phyloP scores from a whole-genome alignment of 2,888 invertebrate genomes.

The Argyresthia goedartella region DNA sequence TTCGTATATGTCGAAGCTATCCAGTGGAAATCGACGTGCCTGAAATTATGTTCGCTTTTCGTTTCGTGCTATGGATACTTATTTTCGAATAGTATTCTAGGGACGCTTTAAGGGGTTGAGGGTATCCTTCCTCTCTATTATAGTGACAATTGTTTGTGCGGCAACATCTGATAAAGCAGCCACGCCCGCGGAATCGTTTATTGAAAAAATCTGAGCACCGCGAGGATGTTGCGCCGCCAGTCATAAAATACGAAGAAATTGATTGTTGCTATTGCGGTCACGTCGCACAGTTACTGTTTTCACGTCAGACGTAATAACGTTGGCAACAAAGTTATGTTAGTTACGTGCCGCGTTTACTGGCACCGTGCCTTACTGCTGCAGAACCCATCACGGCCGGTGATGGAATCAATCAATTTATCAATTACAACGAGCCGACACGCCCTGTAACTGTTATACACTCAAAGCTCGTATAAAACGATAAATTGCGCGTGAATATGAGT shows the following conservation, averaged over 20 bases:
- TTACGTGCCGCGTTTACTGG: slow-evolving; percentile 53
- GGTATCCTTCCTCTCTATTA: background rate
- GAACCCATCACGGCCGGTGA: background rate
- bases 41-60: slow-evolving; percentile 13
- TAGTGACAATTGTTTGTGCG: too few species aligned
- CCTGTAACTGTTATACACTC: too few species aligned
- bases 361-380: slow-evolving; percentile 27
- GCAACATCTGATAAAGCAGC: too few species aligned
- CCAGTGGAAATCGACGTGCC: slow-evolving; percentile 20
- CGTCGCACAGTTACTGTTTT: slow-evolving; percentile 67
- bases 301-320: slow-evolving; percentile 66
- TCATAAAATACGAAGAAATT: slow-evolving; percentile 61
- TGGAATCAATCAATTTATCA: slow-evolving; percentile 2
- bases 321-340: slow-evolving; percentile 62
- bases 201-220: slow-evolving; percentile 33
- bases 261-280: slow-evolving; percentile 67
- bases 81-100: background rate
- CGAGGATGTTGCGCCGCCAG: slow-evolving; percentile 26
- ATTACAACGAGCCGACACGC: background rate
- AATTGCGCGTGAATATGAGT: background rate
- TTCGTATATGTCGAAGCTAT: slow-evolving; percentile 24
- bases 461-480: background rate
- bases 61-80: background rate
- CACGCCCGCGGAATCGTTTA: slow-evolving; percentile 10
- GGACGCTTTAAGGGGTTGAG: background rate